Evolutionary conservation across 2,113 vertebrate species (phyloP).

Genomic region (Sapayoa aenigma): DNA sequence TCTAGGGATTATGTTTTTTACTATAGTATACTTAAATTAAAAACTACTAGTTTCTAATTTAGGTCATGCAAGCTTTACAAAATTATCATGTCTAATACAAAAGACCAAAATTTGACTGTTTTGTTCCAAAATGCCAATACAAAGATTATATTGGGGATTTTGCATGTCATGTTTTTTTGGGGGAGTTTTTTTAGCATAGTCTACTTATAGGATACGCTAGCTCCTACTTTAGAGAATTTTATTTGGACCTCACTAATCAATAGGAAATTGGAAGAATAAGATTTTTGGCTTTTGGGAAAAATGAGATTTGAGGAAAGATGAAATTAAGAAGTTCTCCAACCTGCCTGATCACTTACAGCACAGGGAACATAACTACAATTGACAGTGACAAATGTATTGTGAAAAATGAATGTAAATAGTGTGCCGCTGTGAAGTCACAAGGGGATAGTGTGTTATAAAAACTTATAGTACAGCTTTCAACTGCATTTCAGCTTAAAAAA

Average conservation of each 20-base stretch:
- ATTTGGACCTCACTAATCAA: not conserved
- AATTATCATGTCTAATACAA: not conserved
- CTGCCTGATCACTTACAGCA: not conserved
- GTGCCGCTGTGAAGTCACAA: not conserved
- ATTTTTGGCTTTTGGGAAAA: not conserved
- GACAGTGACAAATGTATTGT: not conserved
- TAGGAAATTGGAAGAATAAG: not conserved
- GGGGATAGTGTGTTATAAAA: not conserved
- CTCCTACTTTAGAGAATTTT: not conserved
- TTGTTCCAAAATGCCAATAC: not conserved
- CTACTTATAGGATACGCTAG: not conserved
- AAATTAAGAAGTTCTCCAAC: not conserved
- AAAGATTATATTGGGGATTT: not conserved
- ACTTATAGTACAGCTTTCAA: not conserved
- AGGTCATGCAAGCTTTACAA: not conserved
- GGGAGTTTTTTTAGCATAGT: not conserved
- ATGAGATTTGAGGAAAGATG: not conserved
- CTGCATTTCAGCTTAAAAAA: not conserved
- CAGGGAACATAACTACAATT: not conserved
- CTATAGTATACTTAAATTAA: not conserved
- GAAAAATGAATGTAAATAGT: not conserved
- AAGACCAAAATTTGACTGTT: not conserved
- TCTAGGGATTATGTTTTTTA: not conserved
- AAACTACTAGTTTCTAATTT: not conserved
- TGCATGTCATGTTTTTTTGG: not conserved